Evolutionary conservation across 2,113 vertebrate species (phyloP).

Genomic region (Scolopax mira): DNA sequence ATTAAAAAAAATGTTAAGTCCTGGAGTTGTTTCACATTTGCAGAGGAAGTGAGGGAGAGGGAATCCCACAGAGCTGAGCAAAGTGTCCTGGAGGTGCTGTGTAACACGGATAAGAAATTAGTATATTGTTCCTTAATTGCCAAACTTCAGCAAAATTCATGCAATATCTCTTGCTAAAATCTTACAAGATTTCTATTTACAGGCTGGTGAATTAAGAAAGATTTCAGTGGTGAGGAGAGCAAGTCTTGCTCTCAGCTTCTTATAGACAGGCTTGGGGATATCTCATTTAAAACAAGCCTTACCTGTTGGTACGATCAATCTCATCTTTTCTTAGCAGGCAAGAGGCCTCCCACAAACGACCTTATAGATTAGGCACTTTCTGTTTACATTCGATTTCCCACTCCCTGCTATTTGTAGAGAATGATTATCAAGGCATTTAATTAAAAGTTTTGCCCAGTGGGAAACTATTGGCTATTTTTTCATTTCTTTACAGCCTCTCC

Average conservation of each 20-base stretch:
- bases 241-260: neutral
- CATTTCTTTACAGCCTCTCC: conserved; percentile 38
- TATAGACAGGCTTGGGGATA: neutral
- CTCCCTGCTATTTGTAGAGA: conserved; percentile 46
- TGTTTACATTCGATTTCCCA: conserved; percentile 53
- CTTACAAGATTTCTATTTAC: neutral
- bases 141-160: neutral
- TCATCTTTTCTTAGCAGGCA: conserved; percentile 27
- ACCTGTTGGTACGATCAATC: conserved; percentile 35
- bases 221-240: neutral
- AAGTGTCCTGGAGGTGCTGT: neutral
- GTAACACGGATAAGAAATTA: neutral
- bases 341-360: conserved; percentile 30
- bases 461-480: conserved; percentile 58
- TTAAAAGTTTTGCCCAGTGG: conserved; percentile 42
- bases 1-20: neutral
- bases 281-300: neutral
- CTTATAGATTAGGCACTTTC: conserved; percentile 48
- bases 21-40: neutral
- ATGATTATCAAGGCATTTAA: conserved; percentile 62
- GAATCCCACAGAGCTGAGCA: neutral
- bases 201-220: neutral
- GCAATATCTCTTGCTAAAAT: neutral
- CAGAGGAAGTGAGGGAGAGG: neutral
- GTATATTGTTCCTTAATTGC: neutral